A percentile compares a stretch with the other conserved stretches of the same genome.
Conservation (phyloP, 2,113 vertebrate species). For the Ramphastos sulfuratus region DNA sequence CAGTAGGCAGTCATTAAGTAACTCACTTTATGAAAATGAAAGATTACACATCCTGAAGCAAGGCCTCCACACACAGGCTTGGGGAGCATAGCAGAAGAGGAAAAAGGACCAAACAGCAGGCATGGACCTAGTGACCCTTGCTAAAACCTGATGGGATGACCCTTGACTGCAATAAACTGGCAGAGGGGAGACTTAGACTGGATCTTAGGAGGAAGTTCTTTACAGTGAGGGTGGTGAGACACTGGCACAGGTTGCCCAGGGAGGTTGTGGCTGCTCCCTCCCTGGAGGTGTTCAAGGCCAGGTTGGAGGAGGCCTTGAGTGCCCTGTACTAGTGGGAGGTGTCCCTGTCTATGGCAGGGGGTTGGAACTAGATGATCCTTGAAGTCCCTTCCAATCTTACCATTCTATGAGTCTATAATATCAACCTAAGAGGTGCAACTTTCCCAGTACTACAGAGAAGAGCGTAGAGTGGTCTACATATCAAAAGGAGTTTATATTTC, state of each 20-base stretch:
- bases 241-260: too few relatives aligned
- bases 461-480: neutral
- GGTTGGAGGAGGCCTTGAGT: too few relatives aligned
- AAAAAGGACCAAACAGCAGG: conserved; percentile 7
- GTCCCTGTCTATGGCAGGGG: too few relatives aligned
- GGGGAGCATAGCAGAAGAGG: neutral
- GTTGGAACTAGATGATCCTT: too few relatives aligned
- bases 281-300: too few relatives aligned
- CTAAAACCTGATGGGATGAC: conserved; percentile 13
- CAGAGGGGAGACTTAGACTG: too few relatives aligned
- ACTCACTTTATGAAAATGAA: conserved; percentile 46
- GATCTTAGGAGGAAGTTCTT: too few relatives aligned
- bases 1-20: conserved; percentile 47
- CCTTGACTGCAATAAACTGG: too few relatives aligned
- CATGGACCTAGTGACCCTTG: neutral
- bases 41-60: conserved; percentile 46
- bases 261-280: too few relatives aligned
- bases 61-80: neutral
- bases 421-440: neutral
- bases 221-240: too few relatives aligned
- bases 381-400: too few relatives aligned
- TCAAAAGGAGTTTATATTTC: neutral
- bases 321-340: too few relatives aligned
- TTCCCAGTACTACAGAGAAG: neutral
- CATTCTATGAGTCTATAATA: neutral